phyloP scores from a whole-genome alignment of 2,797 vertebrate genomes.

The Girardinus metallicus region DNA sequence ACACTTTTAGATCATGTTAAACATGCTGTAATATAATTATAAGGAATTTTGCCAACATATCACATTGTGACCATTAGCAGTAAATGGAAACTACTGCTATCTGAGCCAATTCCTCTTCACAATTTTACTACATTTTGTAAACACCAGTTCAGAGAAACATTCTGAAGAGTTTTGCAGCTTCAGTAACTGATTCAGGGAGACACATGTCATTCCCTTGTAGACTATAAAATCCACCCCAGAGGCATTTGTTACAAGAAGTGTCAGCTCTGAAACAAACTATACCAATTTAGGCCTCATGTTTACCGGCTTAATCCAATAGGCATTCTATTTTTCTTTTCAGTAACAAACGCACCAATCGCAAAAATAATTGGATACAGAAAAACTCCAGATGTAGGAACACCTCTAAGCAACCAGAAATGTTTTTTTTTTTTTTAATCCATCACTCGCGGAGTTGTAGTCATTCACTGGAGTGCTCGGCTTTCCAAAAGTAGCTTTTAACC shows the following conservation, averaged over 20 bases:
- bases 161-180: neutral
- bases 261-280: constrained; percentile 9
- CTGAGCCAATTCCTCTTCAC: constrained; percentile 8
- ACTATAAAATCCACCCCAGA: neutral
- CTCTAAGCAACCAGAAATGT: constrained; percentile 21
- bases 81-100: neutral
- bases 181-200: neutral
- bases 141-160: constrained; percentile 15
- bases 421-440: neutral
- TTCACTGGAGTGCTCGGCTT: constrained; percentile 56
- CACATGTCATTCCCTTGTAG: no score
- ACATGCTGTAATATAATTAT: neutral
- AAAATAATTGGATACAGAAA: constrained; percentile 45
- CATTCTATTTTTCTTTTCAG: constrained; percentile 14
- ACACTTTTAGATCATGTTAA: neutral
- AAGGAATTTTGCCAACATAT: neutral
- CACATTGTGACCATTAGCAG: neutral
- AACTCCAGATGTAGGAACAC: constrained; percentile 21
- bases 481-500: constrained; percentile 65
- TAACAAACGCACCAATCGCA: constrained; percentile 43
- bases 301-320: constrained; percentile 33
- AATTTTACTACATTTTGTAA: neutral
- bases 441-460: constrained; percentile 56
- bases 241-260: neutral
- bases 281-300: neutral